Base-by-base conservation (phyloP, 2,113 vertebrate species). In the Gobiocypris rarus region DNA sequence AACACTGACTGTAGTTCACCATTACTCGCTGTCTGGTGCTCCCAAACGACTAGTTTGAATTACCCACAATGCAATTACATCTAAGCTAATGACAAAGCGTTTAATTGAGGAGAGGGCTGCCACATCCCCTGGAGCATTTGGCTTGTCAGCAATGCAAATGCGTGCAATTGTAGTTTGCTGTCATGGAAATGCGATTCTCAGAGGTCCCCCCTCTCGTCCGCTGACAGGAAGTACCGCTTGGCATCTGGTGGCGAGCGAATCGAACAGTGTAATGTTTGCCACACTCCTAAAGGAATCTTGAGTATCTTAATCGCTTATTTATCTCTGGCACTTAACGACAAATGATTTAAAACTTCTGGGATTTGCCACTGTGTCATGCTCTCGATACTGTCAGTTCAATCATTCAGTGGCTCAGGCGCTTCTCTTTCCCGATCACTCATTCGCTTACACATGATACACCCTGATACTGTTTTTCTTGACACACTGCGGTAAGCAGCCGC, bases 51-150 rank as follows among this genome's bases (percentile, higher is more conserved):
- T 73, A 82, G 50, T 77, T 87, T 84, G 65, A 83, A 84, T 86
- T 81, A 86, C 75, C 83, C 82, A 81, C 70, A 75, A 65, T 81
- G 84, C 82, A 86, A 84, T 88, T 87, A 83, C 83, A 80, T 38
- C 75, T 77, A 13, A 19, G 56, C 73, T 88, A 89, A 87, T 85
- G 87, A 88, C 79, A 77, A 31, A 65, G 67, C 80, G 9, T 84
- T 75, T 88, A 86, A 87, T 89, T 74, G 86, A 86, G 45, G 56
- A 85, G 84, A 75, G 70, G 70, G 74, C 81, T 70, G 48, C 56
- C 17, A 78, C 45, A 61, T 8, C 45, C 81, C 87, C 76, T 1
- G 2, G 74, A 88, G 83, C 71, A 24, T 43, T 69, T 34, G 56
- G 78, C 70, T 24, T 50, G 84, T 87, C 80, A 61, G 79, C 22